Evolutionary conservation across 2,888 invertebrate species (phyloP), one percentile per base, ranked within the genome.

Genomic region (Mellilla xanthometata): DNA sequence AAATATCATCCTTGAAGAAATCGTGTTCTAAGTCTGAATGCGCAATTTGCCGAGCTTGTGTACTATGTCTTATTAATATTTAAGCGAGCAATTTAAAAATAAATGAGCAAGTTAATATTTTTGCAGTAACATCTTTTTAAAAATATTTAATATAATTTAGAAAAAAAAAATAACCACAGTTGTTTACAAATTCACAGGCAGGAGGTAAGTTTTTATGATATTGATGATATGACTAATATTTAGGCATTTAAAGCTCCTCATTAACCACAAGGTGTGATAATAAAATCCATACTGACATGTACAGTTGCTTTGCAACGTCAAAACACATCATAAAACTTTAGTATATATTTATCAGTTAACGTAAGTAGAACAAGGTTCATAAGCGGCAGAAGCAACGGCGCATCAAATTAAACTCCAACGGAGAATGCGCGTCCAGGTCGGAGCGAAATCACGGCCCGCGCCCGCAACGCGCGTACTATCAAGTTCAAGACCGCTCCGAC

Each of bases 321-420:
- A 35, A 26, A 36, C 64, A 64, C 62, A 64, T n/a, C n/a, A n/a
- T n/a, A n/a, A n/a, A n/a, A 72, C 67, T 78, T 67, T 70, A 71
- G 66, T 68, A 64, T 65, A 67, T 62, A 63, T 66, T 73, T 72
- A 69, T 74, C 72, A 71, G 69, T 64, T 78, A 79, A 77, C 76
- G 70, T 77, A 86, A 84, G 79, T 88, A 68, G 88, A 81, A 82
- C 87, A 82, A 89, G 87, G 88, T 86, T 86, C 84, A 82, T 76
- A 75, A 77, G 70, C 80, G 80, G 79, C 74, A 74, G 76, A 69
- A 76, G 63, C 72, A 72, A 63, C 61, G 65, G 69, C 75, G 75
- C 76, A 79, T 76, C 75, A 75, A 77, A 77, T 74, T 67, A 75
- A 70, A 68, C 54, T 72, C 73, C 73, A 68, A 67, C 68, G 65